These are phyloP conservation scores for Stylophora pistillata DNA, from an alignment of 64 coral and sea anemone species.

Conservation along the genomic window DNA sequence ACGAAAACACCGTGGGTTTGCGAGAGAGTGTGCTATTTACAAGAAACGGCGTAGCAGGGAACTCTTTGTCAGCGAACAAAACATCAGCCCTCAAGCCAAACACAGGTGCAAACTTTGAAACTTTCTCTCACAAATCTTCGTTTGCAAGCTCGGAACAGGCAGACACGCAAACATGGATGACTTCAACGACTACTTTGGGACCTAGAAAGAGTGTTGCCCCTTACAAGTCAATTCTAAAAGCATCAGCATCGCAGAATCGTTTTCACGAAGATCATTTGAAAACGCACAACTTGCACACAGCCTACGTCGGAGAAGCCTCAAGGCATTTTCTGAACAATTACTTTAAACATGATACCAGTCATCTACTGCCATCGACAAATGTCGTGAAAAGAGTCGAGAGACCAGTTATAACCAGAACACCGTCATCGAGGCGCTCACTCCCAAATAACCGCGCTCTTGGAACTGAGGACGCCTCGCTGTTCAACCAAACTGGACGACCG, in stretches of 20 bases:
- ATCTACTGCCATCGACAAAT: background rate
- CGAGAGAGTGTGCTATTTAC: constrained; percentile 1
- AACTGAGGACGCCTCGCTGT: background rate
- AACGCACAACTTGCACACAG: background rate
- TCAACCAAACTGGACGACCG: background rate
- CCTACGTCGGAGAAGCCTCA: background rate
- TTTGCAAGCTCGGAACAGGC: background rate
- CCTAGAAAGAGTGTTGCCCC: background rate
- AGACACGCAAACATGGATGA: background rate
- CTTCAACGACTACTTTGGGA: background rate
- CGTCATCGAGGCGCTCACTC: background rate
- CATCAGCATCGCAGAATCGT: background rate
- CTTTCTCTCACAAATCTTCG: background rate
- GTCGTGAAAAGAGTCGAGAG: background rate
- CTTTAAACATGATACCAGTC: background rate
- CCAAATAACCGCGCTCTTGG: background rate
- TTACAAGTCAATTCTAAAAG: constrained; percentile 18
- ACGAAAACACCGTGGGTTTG: background rate
- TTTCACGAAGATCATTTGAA: background rate
- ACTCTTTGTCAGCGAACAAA: background rate
- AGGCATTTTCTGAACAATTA: background rate
- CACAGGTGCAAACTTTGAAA: background rate
- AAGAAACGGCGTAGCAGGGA: background rate
- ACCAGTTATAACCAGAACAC: background rate
- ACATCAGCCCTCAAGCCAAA: background rate